phyloP scores from a whole-genome alignment of 2,113 vertebrate genomes.

The Pachypanchax playfairii region DNA sequence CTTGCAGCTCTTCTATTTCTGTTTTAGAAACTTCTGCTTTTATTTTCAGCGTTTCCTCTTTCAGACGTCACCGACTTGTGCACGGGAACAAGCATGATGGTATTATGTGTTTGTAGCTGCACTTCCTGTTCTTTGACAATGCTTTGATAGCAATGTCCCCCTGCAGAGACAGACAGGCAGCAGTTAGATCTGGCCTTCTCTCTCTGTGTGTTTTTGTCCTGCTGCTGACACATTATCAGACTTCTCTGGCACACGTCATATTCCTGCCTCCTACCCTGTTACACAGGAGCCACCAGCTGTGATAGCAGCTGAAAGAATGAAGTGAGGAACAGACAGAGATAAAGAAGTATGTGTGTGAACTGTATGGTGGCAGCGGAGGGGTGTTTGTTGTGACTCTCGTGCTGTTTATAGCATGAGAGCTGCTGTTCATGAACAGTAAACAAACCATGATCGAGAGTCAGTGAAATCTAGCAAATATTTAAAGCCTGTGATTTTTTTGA shows the following conservation, averaged over 20 bases:
- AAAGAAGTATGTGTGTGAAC: slow-evolving; percentile 1
- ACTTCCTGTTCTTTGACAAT: slow-evolving; percentile 67
- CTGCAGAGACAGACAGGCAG: slow-evolving; percentile 8
- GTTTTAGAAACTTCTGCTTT: slow-evolving; percentile 41
- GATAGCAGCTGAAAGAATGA: slow-evolving; percentile 11
- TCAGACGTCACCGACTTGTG: slow-evolving; percentile 33
- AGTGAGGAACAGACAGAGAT: slow-evolving; percentile 20
- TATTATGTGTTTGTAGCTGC: slow-evolving; percentile 13
- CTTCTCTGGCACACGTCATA: slow-evolving; percentile 31
- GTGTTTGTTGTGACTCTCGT: slow-evolving; percentile 17
- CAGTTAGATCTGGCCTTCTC: slow-evolving; percentile 12
- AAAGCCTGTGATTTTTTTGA: too few species aligned
- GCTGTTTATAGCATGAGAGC: slow-evolving; percentile 38
- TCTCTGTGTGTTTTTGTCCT: too few species aligned
- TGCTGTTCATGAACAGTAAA: slow-evolving; percentile 44
- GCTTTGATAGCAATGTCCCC: slow-evolving; percentile 60
- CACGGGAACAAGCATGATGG: slow-evolving; percentile 12
- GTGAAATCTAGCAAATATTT: too few species aligned
- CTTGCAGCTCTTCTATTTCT: slow-evolving; percentile 38
- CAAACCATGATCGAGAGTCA: too few species aligned
- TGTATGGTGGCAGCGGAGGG: slow-evolving; percentile 12
- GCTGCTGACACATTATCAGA: slow-evolving; percentile 29
- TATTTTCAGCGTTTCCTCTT: slow-evolving; percentile 53
- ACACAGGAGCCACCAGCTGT: slow-evolving; percentile 51
- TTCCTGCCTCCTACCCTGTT: slow-evolving; percentile 36